Percentiles rank a stretch among this genome's conserved stretches.
Conservation (phyloP, 2,797 vertebrate species). For the Cygnus olor region DNA sequence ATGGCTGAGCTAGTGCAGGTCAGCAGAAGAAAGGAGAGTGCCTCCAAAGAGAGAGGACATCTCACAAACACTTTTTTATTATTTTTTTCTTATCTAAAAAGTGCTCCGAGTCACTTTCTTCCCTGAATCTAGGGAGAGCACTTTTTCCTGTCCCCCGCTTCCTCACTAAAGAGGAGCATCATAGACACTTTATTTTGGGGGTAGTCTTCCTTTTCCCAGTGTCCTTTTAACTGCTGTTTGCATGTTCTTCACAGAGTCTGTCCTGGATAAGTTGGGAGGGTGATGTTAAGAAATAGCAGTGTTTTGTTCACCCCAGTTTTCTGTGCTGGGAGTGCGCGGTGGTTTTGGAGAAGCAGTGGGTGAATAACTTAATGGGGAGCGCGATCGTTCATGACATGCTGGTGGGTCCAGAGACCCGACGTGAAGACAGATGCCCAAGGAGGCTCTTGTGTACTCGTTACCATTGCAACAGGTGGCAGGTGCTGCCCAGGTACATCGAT, state of each 20-base stretch:
- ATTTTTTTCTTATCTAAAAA: not conserved
- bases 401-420: not conserved
- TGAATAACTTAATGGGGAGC: not conserved
- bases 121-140: not conserved
- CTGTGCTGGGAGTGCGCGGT: not conserved
- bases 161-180: not conserved
- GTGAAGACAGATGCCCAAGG: not conserved
- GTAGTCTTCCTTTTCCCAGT: not conserved
- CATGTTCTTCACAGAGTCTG: not conserved
- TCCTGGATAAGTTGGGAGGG: not conserved
- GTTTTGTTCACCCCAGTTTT: not conserved
- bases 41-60: not conserved
- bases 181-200: not conserved
- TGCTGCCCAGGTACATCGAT: not conserved
- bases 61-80: not conserved
- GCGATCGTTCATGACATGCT: rapidly evolving
- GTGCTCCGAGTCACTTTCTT: not conserved
- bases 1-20: not conserved
- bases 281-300: not conserved
- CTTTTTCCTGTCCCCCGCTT: not conserved
- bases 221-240: not conserved
- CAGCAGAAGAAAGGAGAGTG: not conserved
- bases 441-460: not conserved
- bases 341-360: not conserved
- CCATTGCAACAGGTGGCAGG: not conserved